These are phyloP conservation scores for Xyliphius kryptos DNA, from an alignment of 2,113 vertebrate genomes.

Conservation along the genomic window DNA sequence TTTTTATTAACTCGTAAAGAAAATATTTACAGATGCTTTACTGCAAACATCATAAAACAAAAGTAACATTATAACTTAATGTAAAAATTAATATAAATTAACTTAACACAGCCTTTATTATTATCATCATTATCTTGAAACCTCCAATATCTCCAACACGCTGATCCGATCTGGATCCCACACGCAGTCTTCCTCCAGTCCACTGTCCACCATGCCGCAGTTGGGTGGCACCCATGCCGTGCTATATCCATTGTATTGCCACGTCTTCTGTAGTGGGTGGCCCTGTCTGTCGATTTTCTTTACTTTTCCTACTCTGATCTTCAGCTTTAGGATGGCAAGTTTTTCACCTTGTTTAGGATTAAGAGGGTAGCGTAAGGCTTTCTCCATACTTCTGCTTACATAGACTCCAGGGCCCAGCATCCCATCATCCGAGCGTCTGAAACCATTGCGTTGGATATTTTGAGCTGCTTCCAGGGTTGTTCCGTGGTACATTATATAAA, in stretches of 20 bases:
- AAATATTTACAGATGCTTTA: no score
- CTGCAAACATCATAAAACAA: no score
- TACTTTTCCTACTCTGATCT: slow-evolving; percentile 40
- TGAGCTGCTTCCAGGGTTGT: slow-evolving; percentile 8
- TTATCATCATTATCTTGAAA: not conserved
- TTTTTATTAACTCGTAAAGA: no score
- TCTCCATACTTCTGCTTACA: slow-evolving; percentile 54
- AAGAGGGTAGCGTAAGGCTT: slow-evolving; percentile 51
- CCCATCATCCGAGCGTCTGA: slow-evolving; percentile 14
- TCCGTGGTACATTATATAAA: slow-evolving; percentile 65
- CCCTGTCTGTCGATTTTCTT: slow-evolving; percentile 42
- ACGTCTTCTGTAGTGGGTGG: slow-evolving; percentile 46
- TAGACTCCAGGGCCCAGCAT: slow-evolving; percentile 62
- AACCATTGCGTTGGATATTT: not conserved
- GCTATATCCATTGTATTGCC: slow-evolving; percentile 23
- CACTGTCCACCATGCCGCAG: slow-evolving; percentile 53
- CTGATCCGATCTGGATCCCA: slow-evolving; percentile 42
- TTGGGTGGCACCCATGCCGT: slow-evolving; percentile 44
- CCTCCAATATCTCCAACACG: slow-evolving; percentile 16
- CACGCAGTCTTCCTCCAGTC: slow-evolving; percentile 59
- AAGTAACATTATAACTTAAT: no score
- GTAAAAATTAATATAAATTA: no score
- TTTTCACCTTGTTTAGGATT: accelerated
- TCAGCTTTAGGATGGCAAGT: slow-evolving; percentile 42
- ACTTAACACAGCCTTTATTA: no score